Base-by-base conservation (phyloP, 2,888 invertebrate species). In the Podabrus alpinus region DNA sequence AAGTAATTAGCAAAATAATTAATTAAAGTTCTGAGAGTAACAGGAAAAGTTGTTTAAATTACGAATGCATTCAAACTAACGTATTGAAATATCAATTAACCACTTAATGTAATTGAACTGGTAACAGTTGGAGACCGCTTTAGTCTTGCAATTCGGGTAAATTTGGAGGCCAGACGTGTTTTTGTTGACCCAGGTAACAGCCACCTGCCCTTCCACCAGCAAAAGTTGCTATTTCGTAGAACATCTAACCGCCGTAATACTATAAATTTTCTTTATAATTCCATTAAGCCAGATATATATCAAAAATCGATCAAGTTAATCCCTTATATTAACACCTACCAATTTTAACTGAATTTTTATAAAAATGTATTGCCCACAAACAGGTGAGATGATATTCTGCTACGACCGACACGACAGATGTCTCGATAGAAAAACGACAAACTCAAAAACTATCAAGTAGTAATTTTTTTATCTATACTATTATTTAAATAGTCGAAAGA, bases 91-190 rank as follows among this genome's bases (percentile, higher is more conserved):
- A 62, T 69, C 17, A 66, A 70, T 19, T 67, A 19, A 13, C 75
- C 61, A 73, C 78, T 72, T 73, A 64, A 29, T 60, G 74, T 78
- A 74, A 74, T 74, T 67, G 75, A 24, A 73, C 75, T 76, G 77
- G 75, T 74, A 76, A 76, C 77, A 77, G 79, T 76, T 77, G 77
- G 79, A 73, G 68, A 74, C 79, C 79, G 77, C 77, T 66, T 75
- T 72, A 71, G 78, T 70, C 77, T 80, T 77, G 80, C 78, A 78
- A 80, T 79, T 78, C 77, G 77, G 78, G 73, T 75, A 75, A 75
- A 78, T 78, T 80, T 80, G 79, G 78, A 80, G 79, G 80, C 77
- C 80, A 80, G 80, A 80, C 80, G 74, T 77, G 80, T 80, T 80
- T 80, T 80, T 80, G 77, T 79, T 75, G 76, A 71, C 72, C 77